Evolutionary conservation across 2,888 invertebrate species (phyloP).

Genomic region (Spatulosminthurus flaviceps): DNA sequence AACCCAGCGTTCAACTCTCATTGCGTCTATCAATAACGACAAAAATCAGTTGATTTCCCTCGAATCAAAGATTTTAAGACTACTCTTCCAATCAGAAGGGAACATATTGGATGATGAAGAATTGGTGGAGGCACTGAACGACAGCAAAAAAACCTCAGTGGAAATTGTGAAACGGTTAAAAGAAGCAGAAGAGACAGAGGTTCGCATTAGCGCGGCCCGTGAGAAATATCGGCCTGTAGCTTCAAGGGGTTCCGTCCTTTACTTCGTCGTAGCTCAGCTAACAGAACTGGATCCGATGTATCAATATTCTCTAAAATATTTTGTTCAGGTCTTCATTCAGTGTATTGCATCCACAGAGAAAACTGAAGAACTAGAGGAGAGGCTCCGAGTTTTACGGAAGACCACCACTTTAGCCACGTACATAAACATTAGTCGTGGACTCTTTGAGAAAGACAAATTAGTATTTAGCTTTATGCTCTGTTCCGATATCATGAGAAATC

Average conservation of each 20-base stretch:
- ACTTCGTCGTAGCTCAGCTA: constrained; percentile 88
- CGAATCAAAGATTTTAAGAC: constrained; percentile 87
- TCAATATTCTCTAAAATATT: constrained; percentile 92
- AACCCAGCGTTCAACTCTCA: constrained; percentile 80
- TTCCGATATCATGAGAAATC: constrained; percentile 77
- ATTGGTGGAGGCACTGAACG: constrained; percentile 87
- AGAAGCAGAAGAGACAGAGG: constrained; percentile 87
- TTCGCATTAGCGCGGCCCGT: constrained; percentile 83
- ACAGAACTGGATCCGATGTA: constrained; percentile 95
- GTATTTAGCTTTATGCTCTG: constrained; percentile 85
- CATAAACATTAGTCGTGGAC: constrained; percentile 85
- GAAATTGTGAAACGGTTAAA: constrained; percentile 87
- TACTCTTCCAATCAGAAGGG: constrained; percentile 84
- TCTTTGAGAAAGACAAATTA: constrained; percentile 90
- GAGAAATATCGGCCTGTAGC: constrained; percentile 88
- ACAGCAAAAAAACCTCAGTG: constrained; percentile 87
- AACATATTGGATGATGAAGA: constrained; percentile 94
- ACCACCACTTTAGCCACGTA: constrained; percentile 86
- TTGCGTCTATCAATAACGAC: constrained; percentile 84
- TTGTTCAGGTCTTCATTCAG: constrained; percentile 72
- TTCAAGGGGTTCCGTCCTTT: constrained; percentile 86
- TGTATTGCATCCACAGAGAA: constrained; percentile 82
- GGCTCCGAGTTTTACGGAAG: constrained; percentile 76
- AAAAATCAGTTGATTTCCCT: constrained; percentile 84
- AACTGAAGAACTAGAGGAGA: constrained; percentile 72